Conservation (phyloP, 2,888 invertebrate genomes). For the Geotrupes spiniger region DNA sequence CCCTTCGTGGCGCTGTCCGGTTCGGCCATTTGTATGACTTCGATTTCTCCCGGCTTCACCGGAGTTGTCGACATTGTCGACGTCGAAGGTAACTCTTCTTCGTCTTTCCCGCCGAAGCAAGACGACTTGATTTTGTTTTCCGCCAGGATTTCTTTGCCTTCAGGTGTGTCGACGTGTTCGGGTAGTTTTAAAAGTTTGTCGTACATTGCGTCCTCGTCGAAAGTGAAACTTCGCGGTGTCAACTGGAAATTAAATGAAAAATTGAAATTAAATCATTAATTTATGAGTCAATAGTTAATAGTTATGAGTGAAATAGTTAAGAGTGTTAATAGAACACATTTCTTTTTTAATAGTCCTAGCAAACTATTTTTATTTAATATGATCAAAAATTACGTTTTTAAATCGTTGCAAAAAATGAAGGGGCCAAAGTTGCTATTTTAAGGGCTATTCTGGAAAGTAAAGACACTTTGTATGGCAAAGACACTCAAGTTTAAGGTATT, state of each 20-base stretch:
- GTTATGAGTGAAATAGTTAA: too few species aligned
- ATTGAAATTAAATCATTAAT: too few species aligned
- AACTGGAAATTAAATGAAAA: not conserved
- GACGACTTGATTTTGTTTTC: not conserved
- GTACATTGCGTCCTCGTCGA: conserved; percentile 7
- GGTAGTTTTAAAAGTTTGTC: conserved; percentile 3
- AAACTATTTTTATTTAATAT: too few species aligned
- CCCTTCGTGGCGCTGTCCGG: not conserved
- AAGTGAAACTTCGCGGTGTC: not conserved
- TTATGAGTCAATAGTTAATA: too few species aligned
- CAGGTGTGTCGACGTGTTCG: not conserved
- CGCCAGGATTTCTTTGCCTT: not conserved
- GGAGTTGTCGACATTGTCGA: not conserved
- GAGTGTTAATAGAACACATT: too few species aligned
- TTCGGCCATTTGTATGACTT: not conserved
- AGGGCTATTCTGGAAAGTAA: too few species aligned
- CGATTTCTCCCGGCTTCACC: not conserved
- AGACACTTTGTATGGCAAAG: too few species aligned
- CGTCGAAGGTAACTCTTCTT: not conserved
- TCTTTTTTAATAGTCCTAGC: too few species aligned
- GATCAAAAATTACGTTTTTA: too few species aligned
- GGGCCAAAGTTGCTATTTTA: too few species aligned
- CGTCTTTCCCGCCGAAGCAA: not conserved
- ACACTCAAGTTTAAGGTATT: too few species aligned
- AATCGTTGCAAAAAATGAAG: too few species aligned